Base-by-base conservation (phyloP, 2,888 invertebrate genomes). In the Tromatobia lineatoria region DNA sequence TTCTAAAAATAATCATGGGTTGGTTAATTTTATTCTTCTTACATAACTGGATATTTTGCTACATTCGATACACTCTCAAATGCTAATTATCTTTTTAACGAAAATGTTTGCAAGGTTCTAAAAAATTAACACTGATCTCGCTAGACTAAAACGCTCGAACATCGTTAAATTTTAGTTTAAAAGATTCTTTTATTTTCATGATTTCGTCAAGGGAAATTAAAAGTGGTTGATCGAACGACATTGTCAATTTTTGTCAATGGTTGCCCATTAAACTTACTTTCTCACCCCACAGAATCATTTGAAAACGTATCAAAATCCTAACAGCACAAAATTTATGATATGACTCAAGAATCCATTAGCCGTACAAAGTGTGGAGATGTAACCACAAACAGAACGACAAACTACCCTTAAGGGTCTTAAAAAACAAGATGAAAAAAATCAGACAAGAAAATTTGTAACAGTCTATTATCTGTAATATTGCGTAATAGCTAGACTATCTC, bases 381-480 rank as follows among this genome's bases (percentile, higher is more conserved):
- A 88, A 88, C 86, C 88, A 88, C 90, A 88, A 88, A 86, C 89
- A 87, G 87, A 87, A 88, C 81, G 87, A 87, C 79, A 86, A 82
- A 82, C 74, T 84, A 80, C 77, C 81, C 59, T 82, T 78, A 45
- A 87, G 83, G n/a, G 83, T 88, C 81, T 82, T n/a, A n/a, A n/a
- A n/a, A n/a, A 29, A 42, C 42, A 42, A 57, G 45, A 57, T 34
- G 2, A 57, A 61, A 29, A 29, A 29, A 61, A 74, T 25, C 20
- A 10, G 25, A 71, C 57, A 57, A 20, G 77, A 76, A 59, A 82
- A 83, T 86, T 88, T 87, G 79, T 87, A 87, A 87, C 87, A 85
- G 75, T 85, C 88, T 88, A 87, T 88, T 87, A 87, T 86, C 80
- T 71, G 87, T 87, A 85, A 87, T 88, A 87, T 88, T 88, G 87